These are phyloP conservation scores for Dendroctonus ponderosae DNA, from an alignment of 1,140 invertebrate genomes.

Conservation along the genomic window DNA sequence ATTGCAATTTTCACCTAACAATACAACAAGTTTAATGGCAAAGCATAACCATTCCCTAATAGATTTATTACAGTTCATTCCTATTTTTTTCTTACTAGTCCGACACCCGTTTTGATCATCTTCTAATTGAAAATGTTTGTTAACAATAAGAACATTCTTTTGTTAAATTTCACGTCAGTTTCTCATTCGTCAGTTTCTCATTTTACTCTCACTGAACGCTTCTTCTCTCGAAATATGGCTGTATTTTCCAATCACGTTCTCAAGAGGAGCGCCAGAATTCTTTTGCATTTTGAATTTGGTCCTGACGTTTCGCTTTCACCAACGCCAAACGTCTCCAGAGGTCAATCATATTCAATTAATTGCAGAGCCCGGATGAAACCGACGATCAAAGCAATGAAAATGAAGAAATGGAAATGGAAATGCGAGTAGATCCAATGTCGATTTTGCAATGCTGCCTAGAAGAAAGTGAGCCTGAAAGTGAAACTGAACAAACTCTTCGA, in stretches of 20 bases:
- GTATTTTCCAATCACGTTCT: not conserved
- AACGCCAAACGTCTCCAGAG: not conserved
- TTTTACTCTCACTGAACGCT: too few relatives aligned
- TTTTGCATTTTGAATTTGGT: not conserved
- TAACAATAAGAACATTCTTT: too few relatives aligned
- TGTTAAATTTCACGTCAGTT: too few relatives aligned
- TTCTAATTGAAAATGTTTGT: too few relatives aligned
- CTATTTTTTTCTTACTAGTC: too few relatives aligned
- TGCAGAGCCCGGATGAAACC: constrained; percentile 38
- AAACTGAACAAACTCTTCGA: constrained; percentile 19
- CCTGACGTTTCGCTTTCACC: not conserved
- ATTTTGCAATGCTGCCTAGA: constrained; percentile 55
- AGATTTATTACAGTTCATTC: too few relatives aligned
- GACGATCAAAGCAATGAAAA: constrained; percentile 17
- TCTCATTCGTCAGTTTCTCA: too few relatives aligned
- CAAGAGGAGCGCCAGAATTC: not conserved
- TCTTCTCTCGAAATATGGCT: too few relatives aligned
- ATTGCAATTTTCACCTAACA: too few relatives aligned
- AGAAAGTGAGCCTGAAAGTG: constrained; percentile 34
- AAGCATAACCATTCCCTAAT: too few relatives aligned
- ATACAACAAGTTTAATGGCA: too few relatives aligned
- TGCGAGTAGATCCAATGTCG: constrained; percentile 61
- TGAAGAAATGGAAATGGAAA: constrained; percentile 58
- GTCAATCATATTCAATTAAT: not conserved
- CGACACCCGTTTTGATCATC: too few relatives aligned